These are phyloP conservation scores for Echinops telfairi DNA, from an alignment of 2,113 vertebrate genomes.

Conservation along the genomic window DNA sequence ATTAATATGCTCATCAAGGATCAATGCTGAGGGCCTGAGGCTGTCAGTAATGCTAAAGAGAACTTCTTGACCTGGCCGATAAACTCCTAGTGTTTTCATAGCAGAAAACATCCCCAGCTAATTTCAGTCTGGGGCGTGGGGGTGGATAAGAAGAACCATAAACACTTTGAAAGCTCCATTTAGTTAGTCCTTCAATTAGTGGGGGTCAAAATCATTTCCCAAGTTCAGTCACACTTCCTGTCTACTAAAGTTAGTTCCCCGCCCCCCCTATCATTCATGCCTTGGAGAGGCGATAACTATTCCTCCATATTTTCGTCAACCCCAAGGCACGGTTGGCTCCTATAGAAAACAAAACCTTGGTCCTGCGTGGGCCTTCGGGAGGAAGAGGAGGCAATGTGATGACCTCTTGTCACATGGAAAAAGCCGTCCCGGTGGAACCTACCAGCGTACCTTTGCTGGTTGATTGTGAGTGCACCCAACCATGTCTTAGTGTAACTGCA, in stretches of 20 bases:
- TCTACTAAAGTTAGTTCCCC: not conserved
- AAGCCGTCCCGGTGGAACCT: not conserved
- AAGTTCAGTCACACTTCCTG: not conserved
- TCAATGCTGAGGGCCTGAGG: not conserved
- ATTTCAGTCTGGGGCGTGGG: slow-evolving; percentile 14
- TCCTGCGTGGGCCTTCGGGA: not conserved
- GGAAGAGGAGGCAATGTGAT: not conserved
- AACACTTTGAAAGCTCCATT: slow-evolving; percentile 39
- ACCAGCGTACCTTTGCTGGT: fast-evolving
- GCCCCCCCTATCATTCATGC: not conserved
- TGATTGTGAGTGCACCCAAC: not conserved
- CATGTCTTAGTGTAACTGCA: not conserved
- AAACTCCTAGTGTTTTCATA: slow-evolving; percentile 28
- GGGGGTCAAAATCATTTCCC: slow-evolving; percentile 55
- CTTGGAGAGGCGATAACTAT: not conserved
- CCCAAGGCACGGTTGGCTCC: not conserved
- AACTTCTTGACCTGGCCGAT: slow-evolving; percentile 10
- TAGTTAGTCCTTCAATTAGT: slow-evolving; percentile 46
- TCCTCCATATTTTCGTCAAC: slow-evolving; percentile 12
- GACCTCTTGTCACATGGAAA: not conserved
- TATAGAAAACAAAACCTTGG: not conserved
- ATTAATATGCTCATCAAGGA: not conserved
- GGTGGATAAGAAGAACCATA: not conserved
- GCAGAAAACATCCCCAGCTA: slow-evolving; percentile 3
- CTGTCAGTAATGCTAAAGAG: slow-evolving; percentile 11